Evolutionary conservation across 2,797 vertebrate genomes (phyloP), one percentile per base, ranked within the genome.

Genomic region (Ptychadena robeensis): DNA sequence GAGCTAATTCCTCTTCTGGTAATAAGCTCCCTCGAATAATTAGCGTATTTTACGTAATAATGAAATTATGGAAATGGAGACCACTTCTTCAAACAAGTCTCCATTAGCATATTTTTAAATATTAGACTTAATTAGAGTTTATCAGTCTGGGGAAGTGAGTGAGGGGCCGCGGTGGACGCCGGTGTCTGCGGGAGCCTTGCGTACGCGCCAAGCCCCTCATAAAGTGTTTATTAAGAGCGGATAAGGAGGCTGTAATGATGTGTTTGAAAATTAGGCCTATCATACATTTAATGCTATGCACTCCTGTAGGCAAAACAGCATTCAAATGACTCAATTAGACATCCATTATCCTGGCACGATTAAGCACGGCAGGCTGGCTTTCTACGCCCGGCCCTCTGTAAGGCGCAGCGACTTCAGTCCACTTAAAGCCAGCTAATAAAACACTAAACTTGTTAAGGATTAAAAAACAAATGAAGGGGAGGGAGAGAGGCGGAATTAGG

Each of bases 301-400:
- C 93, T 97, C 96, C 97, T 98, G 96, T 96, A 96, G 97, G 97
- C 96, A 95, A 96, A 94, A 96, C 94, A 96, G 95, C 96, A 97
- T 97, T 96, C 95, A 98, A 98, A 99, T 98, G 95, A 98, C 96
- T 98, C 96, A 98, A 99, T 99, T 98, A 99, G 93, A 96, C 95
- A 96, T 96, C 96, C 95, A 98, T 98, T 98, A 99, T 96, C 95
- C 94, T 91, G 89, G 89, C 94, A 93, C 94, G 93, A 94, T 91
- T 94, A 92, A 93, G 93, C 92, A 90, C 87, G 89, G 91, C 90
- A 92, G 92, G 40, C 75, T 59, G 68, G 22, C 82, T 72, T 44
- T 73, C 59, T 68, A 81, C 81, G 82, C 79, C 63, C 67, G 61
- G 66, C 74, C 68, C 35, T 70, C 38, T 57, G 57, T 12, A 65